Evolutionary conservation across 2,113 vertebrate genomes (phyloP).

Genomic region (Strix aluco): DNA sequence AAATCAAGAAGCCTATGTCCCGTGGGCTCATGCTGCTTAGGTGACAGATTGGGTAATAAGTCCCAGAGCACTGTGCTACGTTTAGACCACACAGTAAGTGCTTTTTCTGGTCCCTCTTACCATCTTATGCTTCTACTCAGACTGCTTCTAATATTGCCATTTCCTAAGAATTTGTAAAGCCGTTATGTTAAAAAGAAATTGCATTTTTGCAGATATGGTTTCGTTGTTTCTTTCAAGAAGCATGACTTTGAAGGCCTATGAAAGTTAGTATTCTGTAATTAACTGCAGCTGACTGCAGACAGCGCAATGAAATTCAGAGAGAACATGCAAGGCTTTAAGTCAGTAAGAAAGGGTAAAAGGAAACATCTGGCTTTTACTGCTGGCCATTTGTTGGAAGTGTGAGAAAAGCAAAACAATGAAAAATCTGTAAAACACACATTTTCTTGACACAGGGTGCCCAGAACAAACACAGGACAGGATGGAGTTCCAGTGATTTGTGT

Average conservation of each 20-base stretch:
- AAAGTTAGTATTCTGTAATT: neutral
- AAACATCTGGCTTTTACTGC: neutral
- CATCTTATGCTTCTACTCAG: neutral
- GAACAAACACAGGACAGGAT: no score
- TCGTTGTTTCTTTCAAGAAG: neutral
- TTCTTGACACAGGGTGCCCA: no score
- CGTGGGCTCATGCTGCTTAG: rapidly evolving
- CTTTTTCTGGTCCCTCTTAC: neutral
- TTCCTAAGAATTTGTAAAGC: neutral
- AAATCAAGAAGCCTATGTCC: neutral
- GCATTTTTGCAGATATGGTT: neutral
- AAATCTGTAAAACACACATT: no score
- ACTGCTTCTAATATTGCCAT: neutral
- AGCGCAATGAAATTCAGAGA: neutral
- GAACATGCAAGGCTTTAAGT: neutral
- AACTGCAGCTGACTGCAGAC: neutral
- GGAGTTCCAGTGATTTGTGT: no score
- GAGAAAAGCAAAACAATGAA: no score
- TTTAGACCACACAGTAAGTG: neutral
- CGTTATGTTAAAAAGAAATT: neutral
- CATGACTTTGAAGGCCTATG: neutral
- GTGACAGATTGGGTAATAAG: neutral
- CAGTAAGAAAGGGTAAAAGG: neutral
- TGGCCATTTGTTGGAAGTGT: neutral
- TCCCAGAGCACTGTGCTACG: neutral